Base-by-base conservation (phyloP, 2,888 invertebrate species). In the Phaedon cochleariae region DNA sequence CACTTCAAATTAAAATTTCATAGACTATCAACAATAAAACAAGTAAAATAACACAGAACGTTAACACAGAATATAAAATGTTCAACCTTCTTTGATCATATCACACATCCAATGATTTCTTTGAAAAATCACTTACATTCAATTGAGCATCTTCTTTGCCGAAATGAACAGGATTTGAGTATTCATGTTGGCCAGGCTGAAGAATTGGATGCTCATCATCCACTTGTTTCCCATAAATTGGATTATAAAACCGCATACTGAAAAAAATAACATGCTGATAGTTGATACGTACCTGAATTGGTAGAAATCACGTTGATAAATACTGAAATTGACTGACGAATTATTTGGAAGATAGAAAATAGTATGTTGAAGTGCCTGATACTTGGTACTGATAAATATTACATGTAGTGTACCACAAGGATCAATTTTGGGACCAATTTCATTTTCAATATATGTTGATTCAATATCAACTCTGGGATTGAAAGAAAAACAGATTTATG, bases 211-310 rank as follows among this genome's bases (percentile, higher is more conserved):
- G 75, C 45, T 74, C 73, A 37, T 76, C 74, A 26, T 77, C 74
- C 26, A 57, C 63, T 22, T 75, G 64, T 53, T 72, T 65, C 52
- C 78, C 77, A 69, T 79, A 81, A 12, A 74, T 68, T 4, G 80
- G 80, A 72, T 82, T 83, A 65, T 80, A 75, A 67, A 83, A 83
- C 31, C 79, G 74, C 74, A 82, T 79, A 65, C 82, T 82, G 63
- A 71, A 76, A 65, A 65, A 66, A 67, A 49, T 65, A 22, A 46
- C 12, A 62, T 17, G 7, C n/a, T 46, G n/a, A n/a, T n/a, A n/a
- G n/a, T n/a, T n/a, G n/a, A n/a, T n/a, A n/a, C n/a, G n/a, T n/a
- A n/a, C n/a, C n/a, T n/a, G n/a, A n/a, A n/a, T n/a, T n/a, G n/a
- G n/a, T n/a, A n/a, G n/a, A n/a, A n/a, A n/a, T n/a, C n/a, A n/a